Evolutionary conservation across 2,888 invertebrate species (phyloP).

Genomic region (Celastrina argiolus): DNA sequence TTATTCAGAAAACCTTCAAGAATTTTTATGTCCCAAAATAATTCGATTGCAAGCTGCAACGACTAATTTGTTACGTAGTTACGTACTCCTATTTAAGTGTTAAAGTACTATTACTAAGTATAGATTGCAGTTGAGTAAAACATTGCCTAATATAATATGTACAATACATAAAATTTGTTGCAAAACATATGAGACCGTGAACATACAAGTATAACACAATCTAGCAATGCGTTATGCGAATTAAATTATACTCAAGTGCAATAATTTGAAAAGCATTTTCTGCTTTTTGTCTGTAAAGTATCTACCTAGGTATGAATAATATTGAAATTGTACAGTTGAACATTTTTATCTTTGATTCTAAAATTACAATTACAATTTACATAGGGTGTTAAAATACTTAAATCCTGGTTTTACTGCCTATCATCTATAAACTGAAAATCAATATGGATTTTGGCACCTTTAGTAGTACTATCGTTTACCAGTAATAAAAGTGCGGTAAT

Average conservation of each 20-base stretch:
- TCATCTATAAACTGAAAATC: no score
- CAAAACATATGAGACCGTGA: slow-evolving; percentile 3
- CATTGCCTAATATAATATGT: neutral
- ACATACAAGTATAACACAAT: neutral
- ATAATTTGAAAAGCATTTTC: neutral
- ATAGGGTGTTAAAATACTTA: no score
- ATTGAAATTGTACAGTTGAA: neutral
- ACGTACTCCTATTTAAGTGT: neutral
- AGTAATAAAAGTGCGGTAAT: no score
- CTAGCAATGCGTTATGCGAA: slow-evolving; percentile 10
- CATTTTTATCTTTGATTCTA: neutral
- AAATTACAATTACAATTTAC: no score
- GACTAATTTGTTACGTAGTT: neutral
- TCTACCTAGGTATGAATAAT: neutral
- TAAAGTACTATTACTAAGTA: neutral
- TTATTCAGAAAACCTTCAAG: no score
- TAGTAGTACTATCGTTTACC: no score
- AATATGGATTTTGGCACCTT: no score
- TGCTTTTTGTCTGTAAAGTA: neutral
- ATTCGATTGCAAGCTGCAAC: neutral
- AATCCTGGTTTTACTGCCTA: no score
- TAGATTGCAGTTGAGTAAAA: neutral
- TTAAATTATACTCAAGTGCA: slow-evolving; percentile 11
- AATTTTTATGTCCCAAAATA: neutral
- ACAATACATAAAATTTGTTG: slow-evolving; percentile 4